phyloP scores from a whole-genome alignment of 2,113 vertebrate genomes.

The Papio anubis region DNA sequence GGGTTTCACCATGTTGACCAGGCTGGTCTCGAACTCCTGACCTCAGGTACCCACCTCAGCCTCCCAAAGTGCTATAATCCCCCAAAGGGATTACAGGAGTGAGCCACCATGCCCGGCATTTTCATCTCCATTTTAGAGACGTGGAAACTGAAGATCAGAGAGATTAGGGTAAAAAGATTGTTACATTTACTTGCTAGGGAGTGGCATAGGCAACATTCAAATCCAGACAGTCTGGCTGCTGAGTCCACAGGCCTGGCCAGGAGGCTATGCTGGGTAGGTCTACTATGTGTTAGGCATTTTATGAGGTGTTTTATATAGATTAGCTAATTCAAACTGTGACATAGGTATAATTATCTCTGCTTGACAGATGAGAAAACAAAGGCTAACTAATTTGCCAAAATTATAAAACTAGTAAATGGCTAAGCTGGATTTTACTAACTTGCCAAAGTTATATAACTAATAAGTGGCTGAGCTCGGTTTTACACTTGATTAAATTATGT shows the following conservation, averaged over 20 bases:
- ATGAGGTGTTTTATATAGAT: constrained; percentile 79
- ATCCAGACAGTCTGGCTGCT: constrained; percentile 38
- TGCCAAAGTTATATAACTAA: constrained; percentile 45
- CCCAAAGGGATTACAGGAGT: too few species aligned
- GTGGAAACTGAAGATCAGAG: constrained; percentile 25
- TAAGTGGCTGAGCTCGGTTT: constrained; percentile 22
- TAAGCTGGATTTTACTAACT: constrained; percentile 67
- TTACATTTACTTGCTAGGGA: not conserved
- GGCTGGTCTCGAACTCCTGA: too few species aligned
- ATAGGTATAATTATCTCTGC: constrained; percentile 74
- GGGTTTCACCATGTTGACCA: too few species aligned
- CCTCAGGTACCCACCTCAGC: too few species aligned
- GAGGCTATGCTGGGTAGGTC: constrained; percentile 51
- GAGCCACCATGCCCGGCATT: rapidly evolving
- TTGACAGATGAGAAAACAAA: constrained; percentile 72
- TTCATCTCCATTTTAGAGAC: constrained; percentile 12
- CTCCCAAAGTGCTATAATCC: too few species aligned
- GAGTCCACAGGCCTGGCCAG: not conserved
- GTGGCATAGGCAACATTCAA: not conserved
- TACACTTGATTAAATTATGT: constrained; percentile 38
- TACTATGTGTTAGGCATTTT: constrained; percentile 60
- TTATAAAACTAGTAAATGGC: constrained; percentile 65
- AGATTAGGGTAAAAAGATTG: not conserved
- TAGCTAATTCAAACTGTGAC: constrained; percentile 73
- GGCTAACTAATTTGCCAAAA: constrained; percentile 74